Percentiles rank a stretch among this genome's conserved stretches.
phyloP scores from a whole-genome alignment of 2,113 vertebrate genomes.

The Corydoras maculifer region DNA sequence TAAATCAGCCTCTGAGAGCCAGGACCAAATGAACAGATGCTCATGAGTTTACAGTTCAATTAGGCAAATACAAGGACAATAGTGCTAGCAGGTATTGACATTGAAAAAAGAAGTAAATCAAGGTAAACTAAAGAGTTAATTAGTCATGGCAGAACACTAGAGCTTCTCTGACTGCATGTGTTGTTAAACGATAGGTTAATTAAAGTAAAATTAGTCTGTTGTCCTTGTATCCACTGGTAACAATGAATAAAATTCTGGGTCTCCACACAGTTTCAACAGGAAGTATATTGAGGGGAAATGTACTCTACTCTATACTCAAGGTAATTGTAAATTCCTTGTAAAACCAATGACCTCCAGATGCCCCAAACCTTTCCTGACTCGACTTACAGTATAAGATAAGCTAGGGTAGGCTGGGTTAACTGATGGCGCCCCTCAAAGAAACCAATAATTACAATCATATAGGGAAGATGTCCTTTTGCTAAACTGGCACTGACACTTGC shows the following conservation, averaged over 20 bases:
- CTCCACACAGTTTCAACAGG: neutral
- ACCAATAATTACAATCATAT: constrained; percentile 53
- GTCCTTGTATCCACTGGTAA: too few species aligned
- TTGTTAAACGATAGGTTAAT: too few species aligned
- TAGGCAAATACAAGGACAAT: constrained; percentile 44
- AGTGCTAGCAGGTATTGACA: constrained; percentile 32
- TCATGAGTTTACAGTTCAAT: constrained; percentile 77
- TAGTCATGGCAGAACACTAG: constrained; percentile 11
- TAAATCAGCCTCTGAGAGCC: constrained; percentile 81
- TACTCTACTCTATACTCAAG: constrained; percentile 17
- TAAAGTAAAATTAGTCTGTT: too few species aligned
- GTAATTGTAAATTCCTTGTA: constrained; percentile 31
- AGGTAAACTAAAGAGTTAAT: neutral
- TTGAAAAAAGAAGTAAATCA: constrained; percentile 23
- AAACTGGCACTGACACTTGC: constrained; percentile 41
- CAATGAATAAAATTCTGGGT: neutral
- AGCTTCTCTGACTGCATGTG: neutral
- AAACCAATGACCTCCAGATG: constrained; percentile 52
- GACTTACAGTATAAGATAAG: constrained; percentile 54
- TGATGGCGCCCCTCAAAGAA: constrained; percentile 52
- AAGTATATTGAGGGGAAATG: constrained; percentile 26
- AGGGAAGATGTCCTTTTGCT: constrained; percentile 44
- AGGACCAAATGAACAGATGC: constrained; percentile 81
- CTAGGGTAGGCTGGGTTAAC: constrained; percentile 40
- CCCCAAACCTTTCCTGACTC: constrained; percentile 54